phyloP scores from a whole-genome alignment of 2,113 vertebrate species.

The Carassius auratus region DNA sequence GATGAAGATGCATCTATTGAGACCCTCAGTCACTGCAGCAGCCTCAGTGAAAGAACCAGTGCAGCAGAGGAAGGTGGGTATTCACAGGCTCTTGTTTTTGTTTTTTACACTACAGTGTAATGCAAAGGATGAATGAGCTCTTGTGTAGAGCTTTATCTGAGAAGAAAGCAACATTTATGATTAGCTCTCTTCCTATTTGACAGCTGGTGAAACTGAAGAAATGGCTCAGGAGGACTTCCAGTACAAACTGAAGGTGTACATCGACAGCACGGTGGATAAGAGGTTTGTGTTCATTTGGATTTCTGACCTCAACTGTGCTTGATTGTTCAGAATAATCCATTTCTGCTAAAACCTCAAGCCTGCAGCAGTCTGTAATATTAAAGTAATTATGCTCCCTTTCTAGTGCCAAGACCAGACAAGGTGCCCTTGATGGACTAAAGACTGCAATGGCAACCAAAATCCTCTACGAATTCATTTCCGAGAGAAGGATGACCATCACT shows the following conservation, averaged over 20 bases:
- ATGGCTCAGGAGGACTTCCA: conserved; percentile 92
- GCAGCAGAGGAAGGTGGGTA: conserved; percentile 88
- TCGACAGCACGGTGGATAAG: conserved; percentile 95
- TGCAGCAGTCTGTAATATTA: not conserved
- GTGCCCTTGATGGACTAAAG: conserved; percentile 91
- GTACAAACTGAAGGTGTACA: conserved; percentile 93
- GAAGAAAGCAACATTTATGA: not conserved
- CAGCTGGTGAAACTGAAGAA: conserved; percentile 89
- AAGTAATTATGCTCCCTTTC: not conserved
- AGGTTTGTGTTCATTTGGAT: conserved; percentile 75
- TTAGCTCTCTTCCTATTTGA: not conserved
- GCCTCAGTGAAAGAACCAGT: conserved; percentile 90
- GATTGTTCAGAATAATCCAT: not conserved
- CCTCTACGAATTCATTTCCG: conserved; percentile 91
- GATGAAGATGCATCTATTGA: conserved; percentile 97
- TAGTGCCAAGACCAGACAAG: conserved; percentile 93
- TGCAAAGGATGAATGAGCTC: too few species aligned
- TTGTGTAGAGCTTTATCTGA: too few species aligned
- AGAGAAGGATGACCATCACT: conserved; percentile 94
- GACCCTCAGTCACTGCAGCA: conserved; percentile 98
- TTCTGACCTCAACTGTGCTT: not conserved
- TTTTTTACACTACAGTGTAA: not conserved
- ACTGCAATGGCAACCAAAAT: conserved; percentile 91
- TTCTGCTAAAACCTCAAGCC: not conserved
- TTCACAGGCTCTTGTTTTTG: not conserved